Conservation (phyloP, 2,888 invertebrate species). For the Panzeria rudis region DNA sequence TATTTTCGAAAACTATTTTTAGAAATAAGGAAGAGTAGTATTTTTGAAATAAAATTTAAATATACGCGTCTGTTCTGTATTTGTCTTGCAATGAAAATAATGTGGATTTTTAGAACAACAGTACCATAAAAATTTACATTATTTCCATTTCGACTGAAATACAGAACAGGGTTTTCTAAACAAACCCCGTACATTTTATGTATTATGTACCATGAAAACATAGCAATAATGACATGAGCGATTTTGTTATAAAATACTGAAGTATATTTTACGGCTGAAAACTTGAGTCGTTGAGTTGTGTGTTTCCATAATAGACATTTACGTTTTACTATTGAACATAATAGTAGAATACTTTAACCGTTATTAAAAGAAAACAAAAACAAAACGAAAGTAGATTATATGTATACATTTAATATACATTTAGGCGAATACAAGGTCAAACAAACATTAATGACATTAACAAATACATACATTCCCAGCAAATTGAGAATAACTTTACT, state of each 20-base stretch:
- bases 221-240: too few species aligned
- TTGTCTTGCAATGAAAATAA: too few species aligned
- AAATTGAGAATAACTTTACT: too few species aligned
- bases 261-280: background rate
- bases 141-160: too few species aligned
- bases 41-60: too few species aligned
- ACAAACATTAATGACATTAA: background rate
- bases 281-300: background rate
- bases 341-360: slow-evolving; percentile 20
- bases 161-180: too few species aligned
- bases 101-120: too few species aligned
- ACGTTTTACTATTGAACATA: background rate
- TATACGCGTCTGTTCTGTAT: too few species aligned
- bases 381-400: slow-evolving; percentile 26
- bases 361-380: background rate
- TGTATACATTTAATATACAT: slow-evolving; percentile 25
- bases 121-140: too few species aligned
- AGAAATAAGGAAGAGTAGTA: too few species aligned
- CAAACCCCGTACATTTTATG: background rate
- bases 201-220: background rate
- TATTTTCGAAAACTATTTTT: too few species aligned
- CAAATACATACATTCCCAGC: background rate
- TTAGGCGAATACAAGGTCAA: slow-evolving; percentile 6
- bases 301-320: background rate
- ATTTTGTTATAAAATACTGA: background rate